Evolutionary conservation across 2,888 invertebrate species (phyloP).

Genomic region (Agrotis segetum): DNA sequence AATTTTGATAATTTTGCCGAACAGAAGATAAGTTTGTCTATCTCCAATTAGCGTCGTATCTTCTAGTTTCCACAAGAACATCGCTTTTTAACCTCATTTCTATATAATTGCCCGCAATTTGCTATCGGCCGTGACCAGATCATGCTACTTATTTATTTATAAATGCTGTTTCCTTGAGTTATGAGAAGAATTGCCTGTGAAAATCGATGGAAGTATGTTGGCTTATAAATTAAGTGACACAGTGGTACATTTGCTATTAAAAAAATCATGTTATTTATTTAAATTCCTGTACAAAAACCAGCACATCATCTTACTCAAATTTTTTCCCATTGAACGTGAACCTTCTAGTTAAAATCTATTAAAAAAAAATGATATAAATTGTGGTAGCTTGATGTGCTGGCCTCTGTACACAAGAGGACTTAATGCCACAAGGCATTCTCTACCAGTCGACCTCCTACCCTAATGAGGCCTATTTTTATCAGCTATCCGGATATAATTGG

Average conservation of each 20-base stretch:
- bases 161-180: slow-evolving; percentile 24
- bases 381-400: too few relatives aligned
- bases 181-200: slow-evolving; percentile 4
- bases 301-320: too few relatives aligned
- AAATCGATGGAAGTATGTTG: not conserved
- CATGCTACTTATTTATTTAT: slow-evolving; percentile 43
- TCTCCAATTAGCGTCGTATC: slow-evolving; percentile 39
- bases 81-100: slow-evolving; percentile 35
- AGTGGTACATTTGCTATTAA: too few relatives aligned
- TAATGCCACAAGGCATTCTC: too few relatives aligned
- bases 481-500: slow-evolving; percentile 13
- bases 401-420: too few relatives aligned
- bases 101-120: slow-evolving; percentile 50
- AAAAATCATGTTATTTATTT: too few relatives aligned
- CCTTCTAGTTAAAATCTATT: too few relatives aligned
- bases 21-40: slow-evolving; percentile 7
- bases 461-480: slow-evolving; percentile 13
- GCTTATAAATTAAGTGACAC: not conserved
- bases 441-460: too few relatives aligned
- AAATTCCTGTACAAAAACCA: too few relatives aligned
- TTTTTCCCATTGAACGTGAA: too few relatives aligned
- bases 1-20: not conserved
- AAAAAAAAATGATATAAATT: too few relatives aligned
- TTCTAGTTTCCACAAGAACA: slow-evolving; percentile 18
- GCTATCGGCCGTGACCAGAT: slow-evolving; percentile 40